Evolutionary conservation across 2,797 vertebrate species (phyloP).

Genomic region (Myotis daubentonii): DNA sequence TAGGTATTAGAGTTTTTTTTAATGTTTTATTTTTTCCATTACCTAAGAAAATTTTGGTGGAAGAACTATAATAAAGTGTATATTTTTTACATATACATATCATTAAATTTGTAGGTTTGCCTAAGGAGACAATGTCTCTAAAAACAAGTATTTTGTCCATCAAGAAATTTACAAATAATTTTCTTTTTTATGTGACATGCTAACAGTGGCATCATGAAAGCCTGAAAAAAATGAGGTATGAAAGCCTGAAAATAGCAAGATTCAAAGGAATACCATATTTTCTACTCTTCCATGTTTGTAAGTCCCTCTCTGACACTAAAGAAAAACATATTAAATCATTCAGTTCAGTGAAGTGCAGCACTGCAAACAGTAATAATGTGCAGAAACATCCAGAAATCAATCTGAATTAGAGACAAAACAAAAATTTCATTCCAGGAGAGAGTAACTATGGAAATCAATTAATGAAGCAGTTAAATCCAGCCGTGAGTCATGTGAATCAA

Average conservation of each 20-base stretch:
- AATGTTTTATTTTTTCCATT: background rate
- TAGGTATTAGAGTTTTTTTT: background rate
- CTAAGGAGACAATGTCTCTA: background rate
- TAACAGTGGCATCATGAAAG: background rate
- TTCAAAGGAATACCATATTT: background rate
- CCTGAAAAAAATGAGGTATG: background rate
- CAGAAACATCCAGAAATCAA: background rate
- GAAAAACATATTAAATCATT: constrained; percentile 7
- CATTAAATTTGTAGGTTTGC: background rate
- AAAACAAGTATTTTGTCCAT: background rate
- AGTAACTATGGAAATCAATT: constrained; percentile 39
- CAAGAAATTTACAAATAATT: background rate
- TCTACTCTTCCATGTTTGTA: background rate
- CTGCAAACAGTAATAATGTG: background rate
- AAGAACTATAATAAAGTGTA: background rate
- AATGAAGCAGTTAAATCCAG: background rate
- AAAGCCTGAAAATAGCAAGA: background rate
- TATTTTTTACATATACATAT: background rate
- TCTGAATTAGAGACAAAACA: constrained; percentile 16
- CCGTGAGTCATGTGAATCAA: background rate
- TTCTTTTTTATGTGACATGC: background rate
- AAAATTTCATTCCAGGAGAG: background rate
- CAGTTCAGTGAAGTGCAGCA: background rate
- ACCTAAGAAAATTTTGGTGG: background rate
- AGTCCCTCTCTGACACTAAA: background rate